phyloP scores from a whole-genome alignment of 2,113 vertebrate genomes.

The Coracopsis vasa region DNA sequence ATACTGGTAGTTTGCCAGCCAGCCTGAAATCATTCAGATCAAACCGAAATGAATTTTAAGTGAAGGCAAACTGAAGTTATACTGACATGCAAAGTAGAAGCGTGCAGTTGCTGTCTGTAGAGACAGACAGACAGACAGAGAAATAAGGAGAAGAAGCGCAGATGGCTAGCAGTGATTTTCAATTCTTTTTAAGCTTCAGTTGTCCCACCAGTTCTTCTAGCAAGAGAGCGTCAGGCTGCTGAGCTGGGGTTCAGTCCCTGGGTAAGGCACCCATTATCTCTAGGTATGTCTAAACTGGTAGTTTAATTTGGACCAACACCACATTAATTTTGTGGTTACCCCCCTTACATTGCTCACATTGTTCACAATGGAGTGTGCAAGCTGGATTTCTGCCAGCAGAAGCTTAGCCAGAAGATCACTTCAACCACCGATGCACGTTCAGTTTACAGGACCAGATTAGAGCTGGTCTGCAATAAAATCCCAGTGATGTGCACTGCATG shows the following conservation, averaged over 20 bases:
- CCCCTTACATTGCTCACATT: not conserved
- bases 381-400: not conserved
- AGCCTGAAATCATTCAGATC: not conserved
- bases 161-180: not conserved
- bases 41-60: conserved; percentile 7
- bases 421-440: rapidly evolving
- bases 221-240: not conserved
- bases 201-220: not conserved
- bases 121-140: not conserved
- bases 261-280: not conserved
- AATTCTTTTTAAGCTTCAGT: not conserved
- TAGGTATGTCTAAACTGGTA: not conserved
- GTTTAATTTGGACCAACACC: not conserved
- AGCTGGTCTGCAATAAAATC: not conserved
- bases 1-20: not conserved
- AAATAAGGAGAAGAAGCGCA: not conserved
- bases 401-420: not conserved
- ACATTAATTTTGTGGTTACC: not conserved
- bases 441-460: rapidly evolving
- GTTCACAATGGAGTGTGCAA: not conserved
- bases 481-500: not conserved
- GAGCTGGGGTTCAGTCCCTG: not conserved
- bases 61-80: not conserved
- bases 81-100: not conserved
- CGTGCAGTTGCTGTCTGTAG: not conserved